These are phyloP conservation scores for Henricia sp. DNA, from an alignment of 53 echinoderm and acorn worm species.

Conservation along the genomic window DNA sequence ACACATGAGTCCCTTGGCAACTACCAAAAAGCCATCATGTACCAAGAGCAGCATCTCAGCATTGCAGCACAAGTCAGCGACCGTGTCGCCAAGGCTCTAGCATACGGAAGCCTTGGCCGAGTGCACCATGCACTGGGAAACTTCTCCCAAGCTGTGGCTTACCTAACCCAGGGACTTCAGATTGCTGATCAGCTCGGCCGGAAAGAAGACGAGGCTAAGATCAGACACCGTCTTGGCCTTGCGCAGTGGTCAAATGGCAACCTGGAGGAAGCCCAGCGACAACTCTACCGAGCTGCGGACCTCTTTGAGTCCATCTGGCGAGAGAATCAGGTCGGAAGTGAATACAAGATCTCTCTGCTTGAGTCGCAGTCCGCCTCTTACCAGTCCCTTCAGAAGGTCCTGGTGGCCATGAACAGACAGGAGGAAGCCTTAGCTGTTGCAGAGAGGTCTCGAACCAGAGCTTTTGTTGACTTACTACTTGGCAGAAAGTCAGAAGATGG, in stretches of 20 bases:
- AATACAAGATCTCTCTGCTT: conserved; percentile 89
- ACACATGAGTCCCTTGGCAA: conserved; percentile 94
- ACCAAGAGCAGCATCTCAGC: conserved; percentile 98
- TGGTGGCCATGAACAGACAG: conserved; percentile 75
- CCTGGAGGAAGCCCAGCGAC: conserved; percentile 90
- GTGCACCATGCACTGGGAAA: conserved; percentile 96
- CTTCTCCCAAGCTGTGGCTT: conserved; percentile 89
- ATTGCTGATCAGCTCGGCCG: conserved; percentile 96
- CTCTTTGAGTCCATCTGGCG: conserved; percentile 94
- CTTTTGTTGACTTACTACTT: conserved; percentile 91
- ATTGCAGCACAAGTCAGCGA: conserved; percentile 97
- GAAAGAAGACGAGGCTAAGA: conserved; percentile 98
- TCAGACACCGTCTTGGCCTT: conserved; percentile 94
- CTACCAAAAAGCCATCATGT: conserved; percentile 97
- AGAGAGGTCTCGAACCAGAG: conserved; percentile 88
- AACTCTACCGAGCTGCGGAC: conserved; percentile 92
- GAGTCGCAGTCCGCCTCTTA: conserved; percentile 94
- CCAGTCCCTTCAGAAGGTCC: conserved; percentile 92
- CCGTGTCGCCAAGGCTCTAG: conserved; percentile 85
- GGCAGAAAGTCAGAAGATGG: conserved; percentile 77
- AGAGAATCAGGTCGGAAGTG: conserved; percentile 81
- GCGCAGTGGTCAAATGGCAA: conserved; percentile 92
- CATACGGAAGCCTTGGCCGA: conserved; percentile 92
- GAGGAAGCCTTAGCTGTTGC: conserved; percentile 95
- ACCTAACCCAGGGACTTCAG: conserved; percentile 94